Evolutionary conservation across 2,888 invertebrate species (phyloP).

Genomic region (Adelognathus sp.): DNA sequence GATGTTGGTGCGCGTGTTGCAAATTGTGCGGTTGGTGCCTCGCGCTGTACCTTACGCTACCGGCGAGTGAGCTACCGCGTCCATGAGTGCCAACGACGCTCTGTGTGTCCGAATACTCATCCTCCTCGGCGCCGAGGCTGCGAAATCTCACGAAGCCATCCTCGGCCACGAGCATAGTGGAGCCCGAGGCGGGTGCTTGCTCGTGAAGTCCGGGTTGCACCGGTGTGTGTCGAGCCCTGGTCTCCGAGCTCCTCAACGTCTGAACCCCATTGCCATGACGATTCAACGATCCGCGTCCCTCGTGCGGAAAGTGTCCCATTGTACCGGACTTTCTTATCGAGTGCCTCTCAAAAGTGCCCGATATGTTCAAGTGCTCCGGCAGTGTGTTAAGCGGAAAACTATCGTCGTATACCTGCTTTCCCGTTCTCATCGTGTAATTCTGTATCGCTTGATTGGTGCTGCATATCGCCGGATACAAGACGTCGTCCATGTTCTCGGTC

Average conservation of each 20-base stretch:
- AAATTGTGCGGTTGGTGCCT: constrained; percentile 72
- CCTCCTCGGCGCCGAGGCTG: constrained; percentile 83
- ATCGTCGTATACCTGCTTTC: constrained; percentile 89
- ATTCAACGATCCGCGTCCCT: constrained; percentile 78
- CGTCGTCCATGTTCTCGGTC: constrained; percentile 92
- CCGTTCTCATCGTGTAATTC: constrained; percentile 90
- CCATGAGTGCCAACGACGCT: constrained; percentile 76
- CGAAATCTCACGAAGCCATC: constrained; percentile 94
- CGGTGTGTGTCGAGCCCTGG: constrained; percentile 73
- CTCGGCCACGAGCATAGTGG: constrained; percentile 93
- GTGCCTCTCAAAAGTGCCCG: constrained; percentile 79
- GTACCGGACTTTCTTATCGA: constrained; percentile 84
- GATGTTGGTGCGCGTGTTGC: constrained; percentile 72
- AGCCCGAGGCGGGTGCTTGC: constrained; percentile 82
- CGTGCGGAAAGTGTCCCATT: constrained; percentile 83
- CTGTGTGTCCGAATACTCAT: constrained; percentile 75
- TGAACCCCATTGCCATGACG: constrained; percentile 82
- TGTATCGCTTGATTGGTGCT: constrained; percentile 93
- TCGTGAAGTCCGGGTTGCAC: constrained; percentile 80
- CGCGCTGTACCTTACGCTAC: constrained; percentile 77
- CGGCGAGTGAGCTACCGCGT: constrained; percentile 76
- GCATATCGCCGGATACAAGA: constrained; percentile 92
- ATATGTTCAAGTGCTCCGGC: constrained; percentile 78
- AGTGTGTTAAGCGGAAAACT: constrained; percentile 84
- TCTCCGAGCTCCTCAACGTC: constrained; percentile 82